Evolutionary conservation across 2,113 vertebrate genomes (phyloP).

Genomic region (Polypterus senegalus): DNA sequence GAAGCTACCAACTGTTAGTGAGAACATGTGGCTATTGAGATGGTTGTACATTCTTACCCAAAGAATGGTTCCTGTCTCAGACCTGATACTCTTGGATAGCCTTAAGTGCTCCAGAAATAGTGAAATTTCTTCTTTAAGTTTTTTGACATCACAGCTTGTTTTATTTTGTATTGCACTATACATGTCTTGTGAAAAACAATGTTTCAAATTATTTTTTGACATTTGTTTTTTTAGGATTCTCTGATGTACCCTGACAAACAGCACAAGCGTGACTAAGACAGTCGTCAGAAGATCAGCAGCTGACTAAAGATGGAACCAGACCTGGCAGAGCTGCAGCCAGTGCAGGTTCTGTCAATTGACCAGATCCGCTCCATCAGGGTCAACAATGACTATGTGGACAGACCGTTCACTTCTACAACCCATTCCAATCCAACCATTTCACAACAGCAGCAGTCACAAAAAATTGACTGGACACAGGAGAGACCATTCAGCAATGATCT

Average conservation of each 20-base stretch:
- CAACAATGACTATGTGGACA: constrained; percentile 93
- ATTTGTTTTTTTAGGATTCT: constrained; percentile 55
- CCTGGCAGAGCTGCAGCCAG: constrained; percentile 67
- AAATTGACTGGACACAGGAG: constrained; percentile 33
- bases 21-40: no score
- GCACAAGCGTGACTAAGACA: constrained; percentile 24
- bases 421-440: constrained; percentile 62
- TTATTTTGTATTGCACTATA: not conserved
- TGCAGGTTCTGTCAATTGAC: constrained; percentile 75
- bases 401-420: constrained; percentile 49
- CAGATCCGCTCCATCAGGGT: constrained; percentile 83
- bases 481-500: constrained; percentile 37
- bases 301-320: constrained; percentile 60
- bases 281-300: constrained; percentile 10
- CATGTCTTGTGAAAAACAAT: constrained; percentile 7
- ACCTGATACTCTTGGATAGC: no score
- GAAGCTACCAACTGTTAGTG: no score
- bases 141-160: no score
- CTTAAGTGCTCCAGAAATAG: no score
- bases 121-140: no score
- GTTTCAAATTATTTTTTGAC: not conserved
- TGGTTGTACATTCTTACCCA: no score
- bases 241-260: constrained; percentile 70
- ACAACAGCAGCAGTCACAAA: constrained; percentile 50
- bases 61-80: no score